Evolutionary conservation across 2,113 vertebrate species (phyloP), one percentile per base, ranked within the genome.

Genomic region (Excalfactoria chinensis): DNA sequence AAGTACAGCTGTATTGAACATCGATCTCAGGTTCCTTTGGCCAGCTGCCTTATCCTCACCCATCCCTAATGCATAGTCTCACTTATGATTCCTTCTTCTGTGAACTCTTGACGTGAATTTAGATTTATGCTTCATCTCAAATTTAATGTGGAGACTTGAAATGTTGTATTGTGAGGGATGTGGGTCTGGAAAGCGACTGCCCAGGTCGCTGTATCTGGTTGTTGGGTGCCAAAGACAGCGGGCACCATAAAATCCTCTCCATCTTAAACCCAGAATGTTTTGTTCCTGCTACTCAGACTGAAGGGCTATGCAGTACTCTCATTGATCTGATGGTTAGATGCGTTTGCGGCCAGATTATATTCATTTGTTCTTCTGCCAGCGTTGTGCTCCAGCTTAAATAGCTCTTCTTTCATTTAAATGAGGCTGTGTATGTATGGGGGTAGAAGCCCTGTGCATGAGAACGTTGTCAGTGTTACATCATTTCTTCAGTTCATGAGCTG

Each of bases 231-330:
- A 84, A 21, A 53, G 58, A 19, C 53, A 16, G 1, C 48, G 64
- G 89, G 21, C 51, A 46, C 23, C 58, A 3, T 11, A 0, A 56
- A 22, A 5, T 30, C 58, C 22, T 55, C 55, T 66, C 20, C 44
- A 6, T 60, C 79, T n/a, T 37, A 48, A 55, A 55, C 68, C 51
- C 76, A 63, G 80, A 11, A 20, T 51, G 44, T 40, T 19, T 32
- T 67, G 68, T 76, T 43, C 37, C 43, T 7, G 0, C 37, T 48
- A 0, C 71, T 60, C 0, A 0, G 9, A 7, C 7, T 9, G 72
- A 76, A 63, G 77, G 44, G 58, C 4, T 34, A 2, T 21, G 44
- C 75, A 76, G 10, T 44, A n/a, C 12, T 68, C 23, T 55, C 58
- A 1, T 12, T 9, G 78, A 8, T 34, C 51, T 55, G 11, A 63